A percentile compares a stretch with the other conserved stretches of the same genome.
phyloP scores from a whole-genome alignment of 2,888 invertebrate genomes.

The Eupithecia inturbata region DNA sequence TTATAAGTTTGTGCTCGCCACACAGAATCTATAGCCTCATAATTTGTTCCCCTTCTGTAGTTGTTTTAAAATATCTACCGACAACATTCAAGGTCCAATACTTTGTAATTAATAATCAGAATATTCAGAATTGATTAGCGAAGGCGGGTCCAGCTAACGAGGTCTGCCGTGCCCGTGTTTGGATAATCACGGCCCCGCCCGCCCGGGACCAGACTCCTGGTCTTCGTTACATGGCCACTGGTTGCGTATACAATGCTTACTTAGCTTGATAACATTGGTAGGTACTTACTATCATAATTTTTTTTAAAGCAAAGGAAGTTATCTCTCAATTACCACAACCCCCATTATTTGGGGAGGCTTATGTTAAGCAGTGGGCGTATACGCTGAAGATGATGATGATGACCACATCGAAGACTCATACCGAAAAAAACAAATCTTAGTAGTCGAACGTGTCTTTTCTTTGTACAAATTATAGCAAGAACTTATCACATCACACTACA shows the following conservation, averaged over 20 bases:
- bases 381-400: too few species aligned
- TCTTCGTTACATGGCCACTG: conserved; percentile 45
- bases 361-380: too few species aligned
- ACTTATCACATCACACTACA: too few species aligned
- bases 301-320: too few species aligned
- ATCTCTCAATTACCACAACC: too few species aligned
- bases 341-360: too few species aligned
- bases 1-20: not conserved
- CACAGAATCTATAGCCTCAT: not conserved
- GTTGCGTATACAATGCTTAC: not conserved
- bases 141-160: conserved; percentile 70
- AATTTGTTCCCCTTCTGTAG: not conserved
- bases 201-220: conserved; percentile 59
- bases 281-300: not conserved
- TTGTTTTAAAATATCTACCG: not conserved
- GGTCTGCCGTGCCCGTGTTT: conserved; percentile 72
- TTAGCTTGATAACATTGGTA: not conserved
- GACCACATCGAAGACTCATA: too few species aligned
- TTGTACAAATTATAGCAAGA: not conserved
- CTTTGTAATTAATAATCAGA: conserved; percentile 65
- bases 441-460: conserved; percentile 21
- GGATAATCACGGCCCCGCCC: conserved; percentile 72
- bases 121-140: conserved; percentile 75
- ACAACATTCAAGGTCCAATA: not conserved
- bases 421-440: too few species aligned